Conservation (phyloP, 2,888 invertebrate genomes). For the Drosophila pullipes region DNA sequence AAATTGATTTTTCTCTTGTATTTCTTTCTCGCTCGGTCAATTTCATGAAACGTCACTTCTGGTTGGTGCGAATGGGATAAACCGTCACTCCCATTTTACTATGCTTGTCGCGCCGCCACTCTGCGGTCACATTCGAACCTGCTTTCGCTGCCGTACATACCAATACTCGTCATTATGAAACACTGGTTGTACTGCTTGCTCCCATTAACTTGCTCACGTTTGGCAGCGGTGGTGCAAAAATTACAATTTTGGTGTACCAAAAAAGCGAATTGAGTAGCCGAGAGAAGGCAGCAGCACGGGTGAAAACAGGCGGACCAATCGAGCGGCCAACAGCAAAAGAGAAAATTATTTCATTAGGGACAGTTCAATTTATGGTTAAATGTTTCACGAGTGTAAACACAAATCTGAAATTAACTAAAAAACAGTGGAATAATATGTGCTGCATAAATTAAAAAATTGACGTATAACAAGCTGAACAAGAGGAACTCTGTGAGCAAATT, state of each 20-base stretch:
- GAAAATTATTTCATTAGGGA: constrained; percentile 26
- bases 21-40: constrained; percentile 59
- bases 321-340: constrained; percentile 30
- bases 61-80: constrained; percentile 71
- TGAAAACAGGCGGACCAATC: constrained; percentile 54
- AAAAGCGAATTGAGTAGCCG: constrained; percentile 72
- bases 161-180: constrained; percentile 37
- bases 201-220: constrained; percentile 69
- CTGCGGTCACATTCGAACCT: constrained; percentile 51
- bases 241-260: constrained; percentile 85
- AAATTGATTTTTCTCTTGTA: constrained; percentile 72
- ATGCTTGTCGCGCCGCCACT: constrained; percentile 47
- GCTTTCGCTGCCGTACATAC: constrained; percentile 50
- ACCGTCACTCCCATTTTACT: constrained; percentile 50
- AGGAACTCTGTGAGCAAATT: constrained; percentile 14
- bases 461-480: constrained; percentile 5
- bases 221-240: constrained; percentile 83
- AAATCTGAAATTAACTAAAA: constrained; percentile 4
- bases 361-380: constrained; percentile 20
- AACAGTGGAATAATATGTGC: constrained; percentile 10
- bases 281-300: constrained; percentile 65
- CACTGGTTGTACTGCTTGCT: constrained; percentile 69
- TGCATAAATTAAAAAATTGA: constrained; percentile 7
- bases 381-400: constrained; percentile 14
- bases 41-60: constrained; percentile 36